Conservation (phyloP, 1,140 invertebrate species). For the Brachionus asplanchnoidis region DNA sequence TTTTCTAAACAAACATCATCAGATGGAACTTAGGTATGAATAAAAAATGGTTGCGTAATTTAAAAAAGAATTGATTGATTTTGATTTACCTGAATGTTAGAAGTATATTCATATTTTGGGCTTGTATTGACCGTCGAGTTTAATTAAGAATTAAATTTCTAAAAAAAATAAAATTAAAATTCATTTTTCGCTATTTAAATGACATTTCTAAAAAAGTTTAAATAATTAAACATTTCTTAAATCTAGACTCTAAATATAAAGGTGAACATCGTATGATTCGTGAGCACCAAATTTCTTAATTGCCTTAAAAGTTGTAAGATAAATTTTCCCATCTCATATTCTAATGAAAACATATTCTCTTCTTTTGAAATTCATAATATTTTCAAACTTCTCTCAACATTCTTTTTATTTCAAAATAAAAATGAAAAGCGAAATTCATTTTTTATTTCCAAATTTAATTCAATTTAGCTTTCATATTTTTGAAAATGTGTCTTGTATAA, state of each 20-base stretch:
- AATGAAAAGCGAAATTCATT: background rate
- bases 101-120: background rate
- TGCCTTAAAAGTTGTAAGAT: background rate
- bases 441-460: background rate
- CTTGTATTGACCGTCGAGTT: background rate
- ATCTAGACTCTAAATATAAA: background rate
- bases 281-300: background rate
- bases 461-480: background rate
- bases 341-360: too few species aligned
- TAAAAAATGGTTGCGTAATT: background rate
- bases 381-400: background rate
- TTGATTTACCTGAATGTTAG: slow-evolving; percentile 25
- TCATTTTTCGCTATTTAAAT: background rate
- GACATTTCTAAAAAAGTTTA: background rate
- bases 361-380: background rate
- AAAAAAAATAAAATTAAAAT: background rate
- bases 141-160: background rate
- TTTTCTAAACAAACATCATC: background rate
- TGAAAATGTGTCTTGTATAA: background rate
- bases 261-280: background rate
- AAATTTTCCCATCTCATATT: background rate
- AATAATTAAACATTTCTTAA: background rate
- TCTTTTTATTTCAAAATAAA: background rate
- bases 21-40: background rate
- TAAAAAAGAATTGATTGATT: background rate